Percentiles rank a stretch among this genome's conserved stretches.
Conservation (phyloP, 2,888 invertebrate species). For the Amblyteles armatorius region DNA sequence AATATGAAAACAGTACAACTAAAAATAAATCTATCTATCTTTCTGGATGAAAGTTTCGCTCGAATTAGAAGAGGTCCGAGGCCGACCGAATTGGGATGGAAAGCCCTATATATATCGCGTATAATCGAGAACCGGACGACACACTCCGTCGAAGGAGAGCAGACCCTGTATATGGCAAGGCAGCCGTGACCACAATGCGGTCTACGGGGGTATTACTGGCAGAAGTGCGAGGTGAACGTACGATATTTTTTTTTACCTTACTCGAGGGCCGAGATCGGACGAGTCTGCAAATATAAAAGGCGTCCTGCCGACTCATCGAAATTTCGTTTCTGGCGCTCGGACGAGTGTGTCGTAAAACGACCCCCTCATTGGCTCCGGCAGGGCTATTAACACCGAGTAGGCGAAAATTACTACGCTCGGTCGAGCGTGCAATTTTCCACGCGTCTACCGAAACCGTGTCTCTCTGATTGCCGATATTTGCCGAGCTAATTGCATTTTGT, state of each 20-base stretch:
- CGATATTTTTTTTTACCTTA: conserved; percentile 55
- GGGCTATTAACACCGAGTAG: conserved; percentile 9
- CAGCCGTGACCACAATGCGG: conserved; percentile 62
- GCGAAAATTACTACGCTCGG: conserved; percentile 18
- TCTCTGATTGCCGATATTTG: conserved; percentile 41
- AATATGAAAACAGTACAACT: too few relatives aligned
- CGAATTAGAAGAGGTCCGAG: not conserved
- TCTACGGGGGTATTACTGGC: conserved; percentile 45
- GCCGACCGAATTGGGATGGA: not conserved
- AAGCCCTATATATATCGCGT: conserved; percentile 15
- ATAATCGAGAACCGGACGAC: conserved; percentile 32
- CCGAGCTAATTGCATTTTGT: conserved; percentile 42
- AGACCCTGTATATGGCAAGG: conserved; percentile 64
- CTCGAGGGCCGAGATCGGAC: conserved; percentile 14
- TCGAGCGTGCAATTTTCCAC: conserved; percentile 27
- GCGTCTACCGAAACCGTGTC: conserved; percentile 2
- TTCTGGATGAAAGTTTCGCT: too few relatives aligned
- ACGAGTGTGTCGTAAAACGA: conserved; percentile 27
- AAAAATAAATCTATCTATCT: too few relatives aligned
- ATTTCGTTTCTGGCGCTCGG: conserved; percentile 25
- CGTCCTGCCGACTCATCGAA: conserved; percentile 26
- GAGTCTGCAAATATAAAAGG: conserved; percentile 11
- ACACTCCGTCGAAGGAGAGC: conserved; percentile 50
- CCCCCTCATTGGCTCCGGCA: not conserved
- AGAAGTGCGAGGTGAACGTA: conserved; percentile 54